Base-by-base conservation (phyloP, 1,140 invertebrate species). In the Achatina immaculata region DNA sequence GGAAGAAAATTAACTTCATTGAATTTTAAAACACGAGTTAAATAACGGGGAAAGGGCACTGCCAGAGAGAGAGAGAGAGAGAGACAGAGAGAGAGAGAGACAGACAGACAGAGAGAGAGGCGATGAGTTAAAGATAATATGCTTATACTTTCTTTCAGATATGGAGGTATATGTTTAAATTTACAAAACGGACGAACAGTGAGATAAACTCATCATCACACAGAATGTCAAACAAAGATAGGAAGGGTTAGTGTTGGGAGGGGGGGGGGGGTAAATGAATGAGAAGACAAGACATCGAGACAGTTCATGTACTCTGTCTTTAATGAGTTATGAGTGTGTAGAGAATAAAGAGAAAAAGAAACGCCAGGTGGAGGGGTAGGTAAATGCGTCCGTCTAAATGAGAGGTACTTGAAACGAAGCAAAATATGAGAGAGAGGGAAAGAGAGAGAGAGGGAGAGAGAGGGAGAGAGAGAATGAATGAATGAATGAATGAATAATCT, bases 371-470 rank as follows among this genome's bases (percentile, higher is more conserved):
- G n/a, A 55, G 58, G 58, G 58, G 75, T 77, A 38, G 51, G 75
- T 58, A 55, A 36, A 55, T 62, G 55, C 55, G 74, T 76, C 1
- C 31, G 74, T 55, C 43, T 58, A 24, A 4, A 24, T 48, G 48
- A 55, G 74, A 55, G 48, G n/a, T n/a, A n/a, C n/a, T n/a, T n/a
- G n/a, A n/a, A n/a, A n/a, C n/a, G n/a, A n/a, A n/a, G n/a, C n/a
- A n/a, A n/a, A n/a, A n/a, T n/a, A n/a, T n/a, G n/a, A 55, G 74
- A 58, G 45, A 55, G 14, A 58, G 74, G 58, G 28, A 77, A 48
- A 62, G 43, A 55, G 19, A 34, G 48, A 77, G n/a, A 51, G 74
- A 58, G 74, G 58, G 74, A 77, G 45, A 77, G 48, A 77, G 51
- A 45, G 72, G 48, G 42, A 43, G 72, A 45, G 42, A 51, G n/a